These are phyloP conservation scores for Octonoba sinensis DNA, from an alignment of 2,888 invertebrate species.

Conservation along the genomic window DNA sequence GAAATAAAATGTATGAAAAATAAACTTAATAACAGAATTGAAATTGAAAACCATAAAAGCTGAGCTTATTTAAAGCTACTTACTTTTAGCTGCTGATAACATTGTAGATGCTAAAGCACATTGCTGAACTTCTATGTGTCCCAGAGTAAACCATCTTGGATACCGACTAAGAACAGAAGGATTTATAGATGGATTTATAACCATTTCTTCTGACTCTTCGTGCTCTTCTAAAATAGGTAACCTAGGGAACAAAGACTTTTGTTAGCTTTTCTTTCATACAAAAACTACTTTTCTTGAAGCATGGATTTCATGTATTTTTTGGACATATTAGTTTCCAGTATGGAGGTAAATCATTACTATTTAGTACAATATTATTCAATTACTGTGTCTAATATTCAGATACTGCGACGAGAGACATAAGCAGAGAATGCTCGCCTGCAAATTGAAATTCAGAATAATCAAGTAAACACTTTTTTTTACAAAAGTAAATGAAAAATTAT, in stretches of 20 bases:
- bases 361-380: too few species aligned
- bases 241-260: slow-evolving; percentile 70
- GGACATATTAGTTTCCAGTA: too few species aligned
- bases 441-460: too few species aligned
- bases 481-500: too few species aligned
- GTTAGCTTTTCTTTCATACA: background rate
- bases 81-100: slow-evolving; percentile 80
- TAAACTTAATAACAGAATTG: background rate
- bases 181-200: slow-evolving; percentile 72
- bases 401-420: too few species aligned
- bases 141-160: slow-evolving; percentile 84
- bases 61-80: slow-evolving; percentile 41
- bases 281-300: background rate
- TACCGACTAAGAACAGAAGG: slow-evolving; percentile 77
- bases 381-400: too few species aligned
- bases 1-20: background rate
- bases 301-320: background rate
- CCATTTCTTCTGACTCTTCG: slow-evolving; percentile 78
- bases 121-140: slow-evolving; percentile 85
- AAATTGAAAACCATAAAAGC: background rate
- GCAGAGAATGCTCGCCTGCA: too few species aligned
- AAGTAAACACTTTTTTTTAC: too few species aligned
- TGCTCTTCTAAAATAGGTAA: slow-evolving; percentile 82
- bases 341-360: too few species aligned
- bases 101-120: slow-evolving; percentile 83